Conservation (phyloP, 2,113 vertebrate genomes). For the Syngnathus scovelli region DNA sequence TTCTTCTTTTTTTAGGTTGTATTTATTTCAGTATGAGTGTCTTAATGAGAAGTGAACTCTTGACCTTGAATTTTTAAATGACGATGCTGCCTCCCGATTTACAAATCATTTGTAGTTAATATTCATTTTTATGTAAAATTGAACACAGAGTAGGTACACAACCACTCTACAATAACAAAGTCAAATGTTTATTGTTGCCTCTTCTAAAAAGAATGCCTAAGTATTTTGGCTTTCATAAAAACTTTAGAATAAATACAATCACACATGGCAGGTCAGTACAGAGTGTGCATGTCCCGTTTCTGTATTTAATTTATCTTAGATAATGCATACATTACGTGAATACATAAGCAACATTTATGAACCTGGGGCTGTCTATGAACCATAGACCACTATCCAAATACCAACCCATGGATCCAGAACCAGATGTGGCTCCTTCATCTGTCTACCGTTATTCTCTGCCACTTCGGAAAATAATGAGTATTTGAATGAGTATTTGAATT, state of each 20-base stretch:
- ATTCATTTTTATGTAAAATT: slow-evolving; percentile 37
- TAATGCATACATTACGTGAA: not conserved
- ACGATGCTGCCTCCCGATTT: slow-evolving; percentile 48
- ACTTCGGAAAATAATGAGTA: too few relatives aligned
- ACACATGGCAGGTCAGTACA: not conserved
- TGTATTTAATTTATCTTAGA: not conserved
- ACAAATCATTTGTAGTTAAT: slow-evolving; percentile 47
- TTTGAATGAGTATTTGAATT: too few relatives aligned
- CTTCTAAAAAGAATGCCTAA: slow-evolving; percentile 8
- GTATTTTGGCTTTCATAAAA: slow-evolving; percentile 6
- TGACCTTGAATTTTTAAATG: slow-evolving; percentile 53
- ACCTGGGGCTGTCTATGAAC: too few relatives aligned
- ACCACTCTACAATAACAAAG: slow-evolving; percentile 24
- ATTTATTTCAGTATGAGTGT: slow-evolving; percentile 20
- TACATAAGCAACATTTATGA: not conserved
- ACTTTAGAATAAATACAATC: not conserved
- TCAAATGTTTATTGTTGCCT: slow-evolving; percentile 7
- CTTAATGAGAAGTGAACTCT: slow-evolving; percentile 54
- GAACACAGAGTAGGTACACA: slow-evolving; percentile 32
- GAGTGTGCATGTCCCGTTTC: not conserved
- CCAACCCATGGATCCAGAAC: too few relatives aligned
- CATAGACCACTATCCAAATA: not conserved
- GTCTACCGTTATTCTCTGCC: too few relatives aligned
- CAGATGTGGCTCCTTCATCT: too few relatives aligned
- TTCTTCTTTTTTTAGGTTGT: slow-evolving; percentile 36